phyloP scores from a whole-genome alignment of 2,113 vertebrate species.

The Clinocottus analis region DNA sequence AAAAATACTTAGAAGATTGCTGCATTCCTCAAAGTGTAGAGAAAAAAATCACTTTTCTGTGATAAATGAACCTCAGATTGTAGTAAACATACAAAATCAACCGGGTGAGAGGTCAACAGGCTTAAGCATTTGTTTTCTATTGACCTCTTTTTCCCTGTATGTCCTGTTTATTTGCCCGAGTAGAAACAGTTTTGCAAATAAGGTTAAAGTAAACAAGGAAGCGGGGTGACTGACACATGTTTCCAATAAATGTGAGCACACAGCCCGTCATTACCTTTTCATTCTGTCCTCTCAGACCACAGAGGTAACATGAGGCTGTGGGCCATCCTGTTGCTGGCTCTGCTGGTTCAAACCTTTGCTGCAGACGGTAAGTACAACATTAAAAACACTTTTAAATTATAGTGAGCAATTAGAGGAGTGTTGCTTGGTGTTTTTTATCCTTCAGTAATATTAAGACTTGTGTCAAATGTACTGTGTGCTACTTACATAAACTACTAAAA shows the following conservation, averaged over 20 bases:
- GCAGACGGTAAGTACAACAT: constrained; percentile 68
- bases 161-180: constrained; percentile 45
- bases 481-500: neutral
- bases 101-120: neutral
- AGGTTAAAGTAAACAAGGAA: constrained; percentile 71
- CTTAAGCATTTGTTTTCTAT: constrained; percentile 19
- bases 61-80: neutral
- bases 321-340: constrained; percentile 65
- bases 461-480: neutral
- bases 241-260: constrained; percentile 69
- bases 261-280: constrained; percentile 43
- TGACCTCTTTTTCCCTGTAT: constrained; percentile 11
- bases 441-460: neutral
- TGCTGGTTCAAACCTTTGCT: constrained; percentile 54
- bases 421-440: neutral
- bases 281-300: constrained; percentile 42
- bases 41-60: neutral
- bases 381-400: neutral
- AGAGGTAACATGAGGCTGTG: constrained; percentile 76
- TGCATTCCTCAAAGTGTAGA: neutral
- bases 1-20: too few relatives aligned
- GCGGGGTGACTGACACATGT: constrained; percentile 74
- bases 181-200: constrained; percentile 51
- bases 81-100: neutral
- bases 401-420: neutral